These are phyloP conservation scores for Ceratotherium simum DNA, from an alignment of 2,113 vertebrate genomes.

Conservation along the genomic window DNA sequence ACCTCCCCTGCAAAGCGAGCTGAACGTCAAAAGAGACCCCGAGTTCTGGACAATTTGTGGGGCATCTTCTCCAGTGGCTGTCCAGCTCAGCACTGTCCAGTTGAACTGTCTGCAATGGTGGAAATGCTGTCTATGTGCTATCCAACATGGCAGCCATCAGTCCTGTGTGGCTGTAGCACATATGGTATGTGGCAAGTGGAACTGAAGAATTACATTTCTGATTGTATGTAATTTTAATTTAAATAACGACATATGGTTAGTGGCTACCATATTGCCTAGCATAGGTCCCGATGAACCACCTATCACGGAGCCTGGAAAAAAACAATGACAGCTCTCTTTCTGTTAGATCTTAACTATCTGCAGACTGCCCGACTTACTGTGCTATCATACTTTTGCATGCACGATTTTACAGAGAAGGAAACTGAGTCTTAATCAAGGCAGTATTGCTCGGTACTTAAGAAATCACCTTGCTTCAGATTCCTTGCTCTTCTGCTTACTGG, in stretches of 20 bases:
- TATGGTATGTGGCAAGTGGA: rapidly evolving
- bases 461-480: neutral
- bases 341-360: rapidly evolving
- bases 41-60: neutral
- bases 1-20: neutral
- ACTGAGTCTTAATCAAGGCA: neutral
- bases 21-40: rapidly evolving
- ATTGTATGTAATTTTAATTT: neutral
- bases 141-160: neutral
- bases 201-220: neutral
- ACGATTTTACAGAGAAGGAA: neutral
- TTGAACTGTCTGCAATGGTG: rapidly evolving
- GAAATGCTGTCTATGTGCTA: rapidly evolving
- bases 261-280: too few species aligned
- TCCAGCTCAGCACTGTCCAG: rapidly evolving
- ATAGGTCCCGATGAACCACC: neutral
- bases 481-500: neutral
- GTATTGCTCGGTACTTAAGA: neutral
- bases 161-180: rapidly evolving
- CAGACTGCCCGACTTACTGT: too few species aligned
- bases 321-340: neutral
- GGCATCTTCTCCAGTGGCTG: neutral
- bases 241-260: neutral
- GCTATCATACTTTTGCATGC: rapidly evolving
- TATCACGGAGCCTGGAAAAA: neutral